A percentile compares a stretch with the other conserved stretches of the same genome.
Evolutionary conservation across 1,140 invertebrate species (phyloP).

Genomic region (Hylaeus anthracinus): DNA sequence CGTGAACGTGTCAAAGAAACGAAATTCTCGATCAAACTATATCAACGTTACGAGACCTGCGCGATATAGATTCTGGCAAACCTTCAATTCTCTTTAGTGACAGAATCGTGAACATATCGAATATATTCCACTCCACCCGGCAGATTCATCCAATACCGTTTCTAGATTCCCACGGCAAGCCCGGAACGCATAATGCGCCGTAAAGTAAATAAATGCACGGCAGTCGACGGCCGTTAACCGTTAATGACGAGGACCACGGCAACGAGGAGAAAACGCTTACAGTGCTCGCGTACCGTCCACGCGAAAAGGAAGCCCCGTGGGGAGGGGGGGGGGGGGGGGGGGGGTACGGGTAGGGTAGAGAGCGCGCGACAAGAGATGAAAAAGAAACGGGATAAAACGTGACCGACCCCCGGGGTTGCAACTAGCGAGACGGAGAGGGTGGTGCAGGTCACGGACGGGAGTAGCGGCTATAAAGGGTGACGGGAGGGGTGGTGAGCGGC

Average conservation of each 20-base stretch:
- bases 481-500: slow-evolving; percentile 25
- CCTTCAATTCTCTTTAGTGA: too few relatives aligned
- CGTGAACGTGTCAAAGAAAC: too few relatives aligned
- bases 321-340: background rate
- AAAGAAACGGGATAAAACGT: slow-evolving; percentile 56
- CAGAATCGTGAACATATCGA: too few relatives aligned
- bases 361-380: slow-evolving; percentile 44
- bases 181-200: background rate
- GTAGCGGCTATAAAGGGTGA: background rate
- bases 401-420: slow-evolving; percentile 23
- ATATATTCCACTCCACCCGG: too few relatives aligned
- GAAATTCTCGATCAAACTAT: too few relatives aligned
- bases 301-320: slow-evolving; percentile 38
- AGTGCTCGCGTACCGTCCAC: background rate
- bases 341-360: slow-evolving; percentile 41
- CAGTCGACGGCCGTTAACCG: slow-evolving; percentile 51
- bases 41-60: too few relatives aligned
- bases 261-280: slow-evolving; percentile 46
- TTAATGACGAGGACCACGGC: slow-evolving; percentile 58
- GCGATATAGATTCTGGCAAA: too few relatives aligned
- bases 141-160: too few relatives aligned
- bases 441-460: background rate
- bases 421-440: background rate
- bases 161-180: too few relatives aligned
- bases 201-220: slow-evolving; percentile 67